These are phyloP conservation scores for Phalacrocorax aristotelis DNA, from an alignment of 2,113 vertebrate species.

Conservation along the genomic window DNA sequence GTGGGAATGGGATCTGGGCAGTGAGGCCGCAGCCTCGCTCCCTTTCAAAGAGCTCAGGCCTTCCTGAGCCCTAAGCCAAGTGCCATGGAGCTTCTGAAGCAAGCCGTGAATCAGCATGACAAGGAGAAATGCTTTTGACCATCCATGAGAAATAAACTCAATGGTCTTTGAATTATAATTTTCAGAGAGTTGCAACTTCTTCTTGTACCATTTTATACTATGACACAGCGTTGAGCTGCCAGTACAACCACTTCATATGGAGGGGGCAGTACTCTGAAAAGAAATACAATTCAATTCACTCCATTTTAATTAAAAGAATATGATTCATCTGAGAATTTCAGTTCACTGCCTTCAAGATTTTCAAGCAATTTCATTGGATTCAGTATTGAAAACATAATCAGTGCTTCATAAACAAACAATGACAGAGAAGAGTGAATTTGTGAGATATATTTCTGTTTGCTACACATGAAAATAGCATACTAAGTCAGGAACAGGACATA, in stretches of 20 bases:
- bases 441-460: not conserved
- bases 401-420: not conserved
- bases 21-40: not conserved
- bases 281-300: not conserved
- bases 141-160: not conserved
- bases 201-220: not conserved
- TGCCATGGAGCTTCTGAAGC: not conserved
- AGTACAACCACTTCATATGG: not conserved
- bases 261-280: not conserved
- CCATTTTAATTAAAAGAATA: not conserved
- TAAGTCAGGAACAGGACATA: not conserved
- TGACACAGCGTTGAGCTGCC: not conserved
- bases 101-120: not conserved
- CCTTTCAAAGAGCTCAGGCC: too few relatives aligned
- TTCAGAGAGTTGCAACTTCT: not conserved
- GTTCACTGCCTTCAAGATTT: not conserved
- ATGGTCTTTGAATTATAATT: not conserved
- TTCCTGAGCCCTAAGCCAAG: not conserved
- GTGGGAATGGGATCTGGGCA: not conserved
- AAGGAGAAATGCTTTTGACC: not conserved
- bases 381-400: not conserved
- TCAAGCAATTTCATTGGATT: not conserved
- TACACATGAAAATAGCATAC: not conserved
- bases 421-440: not conserved
- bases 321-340: not conserved